Conservation (phyloP, 1,140 invertebrate species). For the Tetramorium simillimum region DNA sequence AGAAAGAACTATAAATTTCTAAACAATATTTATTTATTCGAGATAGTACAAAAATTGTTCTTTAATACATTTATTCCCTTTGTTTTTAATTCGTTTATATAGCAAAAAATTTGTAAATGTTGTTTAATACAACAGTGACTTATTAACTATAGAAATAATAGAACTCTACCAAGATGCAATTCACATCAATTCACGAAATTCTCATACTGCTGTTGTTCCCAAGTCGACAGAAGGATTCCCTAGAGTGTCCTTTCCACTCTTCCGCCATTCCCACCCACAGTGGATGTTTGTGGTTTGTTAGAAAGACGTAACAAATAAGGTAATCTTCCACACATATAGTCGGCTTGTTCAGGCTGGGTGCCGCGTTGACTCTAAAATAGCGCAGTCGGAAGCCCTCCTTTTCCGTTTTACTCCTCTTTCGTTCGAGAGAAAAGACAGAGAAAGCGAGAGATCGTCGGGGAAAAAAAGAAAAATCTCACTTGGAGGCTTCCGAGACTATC, state of each 20-base stretch:
- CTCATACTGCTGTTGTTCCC: slow-evolving; percentile 12
- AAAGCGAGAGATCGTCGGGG: neutral
- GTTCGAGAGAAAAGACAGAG: neutral
- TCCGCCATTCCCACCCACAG: slow-evolving; percentile 45
- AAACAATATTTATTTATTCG: neutral
- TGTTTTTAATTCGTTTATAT: neutral
- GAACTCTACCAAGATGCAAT: slow-evolving; percentile 68
- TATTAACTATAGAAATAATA: neutral
- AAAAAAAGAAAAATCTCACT: slow-evolving; percentile 31
- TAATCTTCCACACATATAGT: slow-evolving; percentile 82
- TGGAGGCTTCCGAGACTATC: neutral
- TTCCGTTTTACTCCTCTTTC: slow-evolving; percentile 46
- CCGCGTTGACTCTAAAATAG: slow-evolving; percentile 80
- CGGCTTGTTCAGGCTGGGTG: slow-evolving; percentile 76
- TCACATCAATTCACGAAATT: slow-evolving; percentile 53
- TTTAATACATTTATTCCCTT: neutral
- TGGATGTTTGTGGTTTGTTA: slow-evolving; percentile 80
- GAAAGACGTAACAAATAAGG: slow-evolving; percentile 83
- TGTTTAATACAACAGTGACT: neutral
- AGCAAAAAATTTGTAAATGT: neutral
- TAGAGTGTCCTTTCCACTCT: slow-evolving; percentile 65
- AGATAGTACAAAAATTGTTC: neutral
- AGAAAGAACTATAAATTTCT: neutral
- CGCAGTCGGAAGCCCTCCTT: slow-evolving; percentile 35
- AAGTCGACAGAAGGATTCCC: slow-evolving; percentile 50